These are phyloP conservation scores for Moxostoma hubbsi DNA, from an alignment of 2,797 vertebrate genomes.

Conservation along the genomic window DNA sequence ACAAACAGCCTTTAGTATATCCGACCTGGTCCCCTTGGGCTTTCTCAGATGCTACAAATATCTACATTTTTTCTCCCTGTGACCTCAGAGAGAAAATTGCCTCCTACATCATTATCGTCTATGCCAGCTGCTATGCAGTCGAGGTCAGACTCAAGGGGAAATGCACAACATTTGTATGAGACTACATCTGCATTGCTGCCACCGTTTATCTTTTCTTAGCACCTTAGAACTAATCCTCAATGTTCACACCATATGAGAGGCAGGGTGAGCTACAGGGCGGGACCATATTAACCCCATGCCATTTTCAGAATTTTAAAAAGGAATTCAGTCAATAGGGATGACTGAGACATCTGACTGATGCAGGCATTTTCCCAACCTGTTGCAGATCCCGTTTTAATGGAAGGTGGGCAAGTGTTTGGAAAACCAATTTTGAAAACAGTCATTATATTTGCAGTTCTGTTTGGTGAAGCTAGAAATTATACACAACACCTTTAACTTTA, in stretches of 20 bases:
- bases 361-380: neutral
- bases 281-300: conserved; percentile 32
- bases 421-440: too few species aligned
- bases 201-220: conserved; percentile 34
- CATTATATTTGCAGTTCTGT: too few species aligned
- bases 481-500: too few species aligned
- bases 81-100: conserved; percentile 62
- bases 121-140: conserved; percentile 59
- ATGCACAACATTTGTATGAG: conserved; percentile 21
- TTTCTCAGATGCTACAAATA: conserved; percentile 14
- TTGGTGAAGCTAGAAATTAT: too few species aligned
- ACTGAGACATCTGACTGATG: conserved; percentile 35
- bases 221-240: conserved; percentile 45
- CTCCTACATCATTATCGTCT: conserved; percentile 55
- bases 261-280: conserved; percentile 12
- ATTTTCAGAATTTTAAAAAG: conserved; percentile 31
- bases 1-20: conserved; percentile 19
- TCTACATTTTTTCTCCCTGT: conserved; percentile 24
- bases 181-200: conserved; percentile 38
- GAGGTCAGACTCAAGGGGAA: conserved; percentile 48
- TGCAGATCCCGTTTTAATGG: conserved; percentile 6
- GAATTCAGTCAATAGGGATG: conserved; percentile 4
- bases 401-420: too few species aligned
- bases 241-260: conserved; percentile 12
- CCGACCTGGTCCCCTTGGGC: conserved; percentile 4